Percentiles rank a stretch among this genome's conserved stretches.
Conservation (phyloP, 2,797 vertebrate species). For the Crypturellus tataupa region DNA sequence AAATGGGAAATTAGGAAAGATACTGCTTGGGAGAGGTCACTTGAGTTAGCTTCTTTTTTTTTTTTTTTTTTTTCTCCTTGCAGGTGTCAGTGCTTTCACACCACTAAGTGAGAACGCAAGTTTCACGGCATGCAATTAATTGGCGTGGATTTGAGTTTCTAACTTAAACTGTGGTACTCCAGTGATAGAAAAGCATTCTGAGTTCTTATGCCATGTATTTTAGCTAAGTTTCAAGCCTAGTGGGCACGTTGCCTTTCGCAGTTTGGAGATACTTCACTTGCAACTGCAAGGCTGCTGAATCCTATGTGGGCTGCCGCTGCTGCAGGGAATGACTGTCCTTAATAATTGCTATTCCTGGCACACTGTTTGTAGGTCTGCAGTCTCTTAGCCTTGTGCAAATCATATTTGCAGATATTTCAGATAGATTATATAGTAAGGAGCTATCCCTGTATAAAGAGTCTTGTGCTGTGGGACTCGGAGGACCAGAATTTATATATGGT, state of each 20-base stretch:
- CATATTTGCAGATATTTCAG: not conserved
- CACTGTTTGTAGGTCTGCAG: not conserved
- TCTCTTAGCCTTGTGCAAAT: not conserved
- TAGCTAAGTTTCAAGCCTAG: not conserved
- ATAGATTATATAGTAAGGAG: not conserved
- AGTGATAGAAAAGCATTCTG: not conserved
- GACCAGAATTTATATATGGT: rapidly evolving
- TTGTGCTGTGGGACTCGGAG: rapidly evolving
- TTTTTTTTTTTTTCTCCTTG: not conserved
- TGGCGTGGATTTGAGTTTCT: not conserved
- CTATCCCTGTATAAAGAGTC: not conserved
- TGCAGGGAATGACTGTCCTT: no score
- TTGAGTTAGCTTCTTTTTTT: not conserved
- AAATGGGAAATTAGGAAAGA: not conserved
- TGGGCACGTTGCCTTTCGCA: rapidly evolving
- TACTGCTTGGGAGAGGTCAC: not conserved
- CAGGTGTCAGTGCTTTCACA: rapidly evolving
- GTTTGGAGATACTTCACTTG: not conserved
- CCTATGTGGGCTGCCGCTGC: not conserved
- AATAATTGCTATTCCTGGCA: not conserved
- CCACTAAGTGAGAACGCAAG: not conserved
- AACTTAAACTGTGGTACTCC: not conserved
- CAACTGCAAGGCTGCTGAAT: not conserved
- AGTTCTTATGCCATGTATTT: not conserved
- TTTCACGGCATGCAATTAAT: not conserved